These are phyloP conservation scores for Pomacea maculata DNA, from an alignment of 1,140 invertebrate genomes.

Conservation along the genomic window DNA sequence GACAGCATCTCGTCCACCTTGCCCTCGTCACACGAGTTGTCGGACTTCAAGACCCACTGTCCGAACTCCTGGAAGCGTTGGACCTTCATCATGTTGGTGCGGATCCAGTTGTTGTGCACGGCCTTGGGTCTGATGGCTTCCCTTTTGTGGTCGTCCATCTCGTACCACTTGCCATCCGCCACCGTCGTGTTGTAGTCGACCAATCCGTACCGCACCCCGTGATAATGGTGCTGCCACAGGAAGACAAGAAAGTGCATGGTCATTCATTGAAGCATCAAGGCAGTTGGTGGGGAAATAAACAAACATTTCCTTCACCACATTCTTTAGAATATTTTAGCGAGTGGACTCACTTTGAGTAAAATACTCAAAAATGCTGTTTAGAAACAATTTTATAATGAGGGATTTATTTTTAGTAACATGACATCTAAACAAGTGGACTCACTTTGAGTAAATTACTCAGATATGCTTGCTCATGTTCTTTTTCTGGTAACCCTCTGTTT, in stretches of 20 bases:
- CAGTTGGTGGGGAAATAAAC: no score
- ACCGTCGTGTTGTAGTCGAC: not conserved
- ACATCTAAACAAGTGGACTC: not conserved
- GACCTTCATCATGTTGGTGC: not conserved
- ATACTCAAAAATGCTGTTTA: not conserved
- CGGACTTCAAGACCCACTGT: slow-evolving; percentile 1
- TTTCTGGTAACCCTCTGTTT: not conserved
- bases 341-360: not conserved
- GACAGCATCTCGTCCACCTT: not conserved
- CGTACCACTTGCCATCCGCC: slow-evolving; percentile 11
- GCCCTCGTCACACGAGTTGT: not conserved
- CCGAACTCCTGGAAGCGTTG: not conserved
- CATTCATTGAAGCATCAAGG: not conserved
- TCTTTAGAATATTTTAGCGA: not conserved
- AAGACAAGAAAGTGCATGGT: not conserved
- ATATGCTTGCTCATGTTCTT: slow-evolving; percentile 6
- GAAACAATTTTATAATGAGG: no score
- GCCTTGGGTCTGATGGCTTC: not conserved
- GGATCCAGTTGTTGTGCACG: slow-evolving; percentile 15
- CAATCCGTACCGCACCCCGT: slow-evolving; percentile 1
- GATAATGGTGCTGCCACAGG: not conserved
- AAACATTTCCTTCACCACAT: not conserved
- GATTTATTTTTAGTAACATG: no score
- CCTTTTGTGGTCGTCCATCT: not conserved
- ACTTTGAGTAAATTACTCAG: slow-evolving; percentile 9